A percentile compares a stretch with the other conserved stretches of the same genome.
Conservation (phyloP, 2,113 vertebrate genomes). For the Montifringilla adamsi region DNA sequence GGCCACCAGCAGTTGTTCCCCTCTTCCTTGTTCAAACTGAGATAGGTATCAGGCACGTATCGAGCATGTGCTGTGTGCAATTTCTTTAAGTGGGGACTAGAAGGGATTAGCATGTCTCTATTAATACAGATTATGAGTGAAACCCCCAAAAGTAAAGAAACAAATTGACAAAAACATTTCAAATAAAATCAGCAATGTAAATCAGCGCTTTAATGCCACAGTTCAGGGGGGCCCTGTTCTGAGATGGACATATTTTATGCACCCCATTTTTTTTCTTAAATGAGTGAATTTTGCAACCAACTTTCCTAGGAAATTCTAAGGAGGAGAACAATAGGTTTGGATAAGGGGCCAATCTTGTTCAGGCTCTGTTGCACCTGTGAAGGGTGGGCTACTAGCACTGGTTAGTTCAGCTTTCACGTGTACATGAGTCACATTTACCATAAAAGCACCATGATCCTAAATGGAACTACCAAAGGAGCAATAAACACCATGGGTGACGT, state of each 20-base stretch:
- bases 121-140: not conserved
- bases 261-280: not conserved
- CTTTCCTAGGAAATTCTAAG: not conserved
- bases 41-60: not conserved
- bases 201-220: not conserved
- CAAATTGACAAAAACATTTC: not conserved
- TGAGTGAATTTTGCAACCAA: not conserved
- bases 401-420: not conserved
- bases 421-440: not conserved
- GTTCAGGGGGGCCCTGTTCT: not conserved
- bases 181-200: not conserved
- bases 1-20: not conserved
- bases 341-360: not conserved
- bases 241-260: not conserved
- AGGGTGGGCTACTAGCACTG: not conserved
- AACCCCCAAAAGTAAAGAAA: not conserved
- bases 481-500: not conserved
- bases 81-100: not conserved
- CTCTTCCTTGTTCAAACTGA: not conserved
- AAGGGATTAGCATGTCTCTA: not conserved
- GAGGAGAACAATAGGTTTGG: not conserved
- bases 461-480: not conserved
- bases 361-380: not conserved
- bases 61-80: accelerated
- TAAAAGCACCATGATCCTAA: not conserved